Base-by-base conservation (phyloP, 2,888 invertebrate genomes). In the Clivina fossor region DNA sequence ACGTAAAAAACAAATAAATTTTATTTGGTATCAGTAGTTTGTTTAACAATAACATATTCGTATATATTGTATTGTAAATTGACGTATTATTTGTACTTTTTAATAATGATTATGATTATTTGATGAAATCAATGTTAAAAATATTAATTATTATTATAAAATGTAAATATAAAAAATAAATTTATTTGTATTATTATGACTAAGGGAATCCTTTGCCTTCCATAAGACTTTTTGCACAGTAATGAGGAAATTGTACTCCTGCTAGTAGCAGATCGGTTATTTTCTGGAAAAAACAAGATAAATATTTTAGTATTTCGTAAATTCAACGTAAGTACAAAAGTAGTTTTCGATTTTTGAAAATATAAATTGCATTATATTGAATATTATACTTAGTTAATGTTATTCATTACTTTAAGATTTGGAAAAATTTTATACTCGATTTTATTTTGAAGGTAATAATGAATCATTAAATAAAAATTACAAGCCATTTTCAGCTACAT, bases 261-360 rank as follows among this genome's bases (percentile, higher is more conserved):
- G 53, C 33, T 33, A 53, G 19, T 16, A 53, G 35, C 20, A 53
- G 37, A 28, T 53, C 53, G 9, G 53, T 53, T 35, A 53, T 61
- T 64, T 64, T 63, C 63, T 61, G 60, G 59, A 61, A 60, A 60
- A 58, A 54, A 33, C 61, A 64, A 63, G 65, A 63, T n/a, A n/a
- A n/a, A n/a, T n/a, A n/a, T n/a, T n/a, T n/a, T n/a, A n/a, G 64
- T 65, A 66, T 66, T 66, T 65, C 58, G 35, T 53, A 66, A 67
- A 68, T n/a, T n/a, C n/a, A n/a, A n/a, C n/a, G n/a, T n/a, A n/a
- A n/a, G n/a, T n/a, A n/a, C n/a, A n/a, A n/a, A n/a, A n/a, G n/a
- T n/a, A n/a, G n/a, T n/a, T n/a, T n/a, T n/a, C n/a, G n/a, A n/a
- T n/a, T n/a, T n/a, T n/a, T n/a, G n/a, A n/a, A n/a, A n/a, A n/a